Base-by-base conservation (phyloP, 2,888 invertebrate species). In the Orthosia cruda region DNA sequence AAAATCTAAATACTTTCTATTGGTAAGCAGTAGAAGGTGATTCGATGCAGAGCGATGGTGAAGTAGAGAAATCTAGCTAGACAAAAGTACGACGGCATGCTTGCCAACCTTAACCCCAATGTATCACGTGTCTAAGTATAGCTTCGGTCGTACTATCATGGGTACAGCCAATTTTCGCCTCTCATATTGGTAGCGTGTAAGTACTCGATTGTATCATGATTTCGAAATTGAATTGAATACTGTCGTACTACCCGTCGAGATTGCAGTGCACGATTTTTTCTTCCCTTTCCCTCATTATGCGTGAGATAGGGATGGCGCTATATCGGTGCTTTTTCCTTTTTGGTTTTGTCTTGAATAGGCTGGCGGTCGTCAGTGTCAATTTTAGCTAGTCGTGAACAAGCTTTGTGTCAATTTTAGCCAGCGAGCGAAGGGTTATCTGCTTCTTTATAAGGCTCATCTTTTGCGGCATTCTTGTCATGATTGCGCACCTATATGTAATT, bases 111-210 rank as follows among this genome's bases (percentile, higher is more conserved):
- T 4, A 3, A 13, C 3, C 55, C 4, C 91, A 32, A 81, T 94
- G 83, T 90, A 85, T 92, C 88, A 77, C 88, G 50, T 20, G 68
- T 87, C 84, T 93, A 94, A 94, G 92, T 93, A 94, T 92, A 93
- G 90, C 87, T 86, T 80, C 83, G 88, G 88, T 90, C 89, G 83
- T 89, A 91, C 92, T 94, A 93, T 93, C 92, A 92, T 91, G 91
- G 92, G 88, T 89, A 90, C 91, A 90, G 90, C 91, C 95, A 95
- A 95, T 95, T 95, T 95, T 93, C 95, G 93, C 95, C 93, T 93
- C 94, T 94, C 95, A 94, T 94, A 95, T 95, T 95, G 95, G 96
- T 95, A 95, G 94, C 94, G 91, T 91, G 89, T 93, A 94, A 94
- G 94, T 92, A 91, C 92, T 89, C 89, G 93, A 93, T 93, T 93